These are phyloP conservation scores for Argyrosomus regius DNA, from an alignment of 2,797 vertebrate genomes.

Conservation along the genomic window DNA sequence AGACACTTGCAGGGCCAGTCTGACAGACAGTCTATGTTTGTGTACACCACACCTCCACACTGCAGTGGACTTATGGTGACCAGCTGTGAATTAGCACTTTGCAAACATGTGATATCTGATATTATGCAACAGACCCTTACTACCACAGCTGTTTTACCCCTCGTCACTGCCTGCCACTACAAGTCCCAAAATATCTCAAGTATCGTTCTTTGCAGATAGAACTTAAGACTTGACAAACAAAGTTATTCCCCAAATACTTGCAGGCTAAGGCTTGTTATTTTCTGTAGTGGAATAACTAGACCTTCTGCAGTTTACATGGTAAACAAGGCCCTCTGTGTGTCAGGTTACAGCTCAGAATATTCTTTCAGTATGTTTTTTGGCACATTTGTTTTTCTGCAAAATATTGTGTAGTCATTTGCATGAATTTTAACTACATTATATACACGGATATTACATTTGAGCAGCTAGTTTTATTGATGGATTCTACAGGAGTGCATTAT, in stretches of 20 bases:
- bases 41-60: slow-evolving; percentile 38
- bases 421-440: background rate
- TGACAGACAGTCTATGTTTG: slow-evolving; percentile 44
- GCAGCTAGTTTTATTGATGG: background rate
- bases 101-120: slow-evolving; percentile 61
- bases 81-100: slow-evolving; percentile 41
- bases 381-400: background rate
- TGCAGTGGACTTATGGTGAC: slow-evolving; percentile 11
- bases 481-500: background rate
- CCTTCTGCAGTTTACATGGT: background rate
- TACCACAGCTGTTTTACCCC: background rate
- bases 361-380: background rate
- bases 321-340: background rate
- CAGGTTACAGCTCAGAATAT: background rate
- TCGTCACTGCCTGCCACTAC: slow-evolving; percentile 12
- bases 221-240: background rate
- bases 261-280: background rate
- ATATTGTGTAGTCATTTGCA: background rate
- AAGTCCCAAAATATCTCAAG: slow-evolving; percentile 68
- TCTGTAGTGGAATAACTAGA: background rate
- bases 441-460: background rate
- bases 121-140: slow-evolving; percentile 60
- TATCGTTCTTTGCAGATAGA: slow-evolving; percentile 45
- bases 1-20: slow-evolving; percentile 20
- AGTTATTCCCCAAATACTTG: background rate